Base-by-base conservation (phyloP, 1,140 invertebrate genomes). In the Nomia melanderi region DNA sequence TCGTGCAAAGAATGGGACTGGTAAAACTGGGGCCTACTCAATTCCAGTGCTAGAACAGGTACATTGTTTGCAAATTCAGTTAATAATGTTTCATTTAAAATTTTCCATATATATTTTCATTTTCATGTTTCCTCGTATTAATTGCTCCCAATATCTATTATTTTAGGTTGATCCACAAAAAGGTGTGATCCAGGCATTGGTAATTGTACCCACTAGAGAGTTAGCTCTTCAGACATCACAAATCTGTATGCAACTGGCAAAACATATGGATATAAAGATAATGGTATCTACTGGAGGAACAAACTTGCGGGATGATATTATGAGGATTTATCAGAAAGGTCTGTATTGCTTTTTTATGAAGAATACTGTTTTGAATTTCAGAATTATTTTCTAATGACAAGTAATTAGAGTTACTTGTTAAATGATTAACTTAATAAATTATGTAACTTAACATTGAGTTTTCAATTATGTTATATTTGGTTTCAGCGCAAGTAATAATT, bases 251-350 rank as follows among this genome's bases (percentile, higher is more conserved):
- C 98, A 99, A 92, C 93, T 99, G 74, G 96, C 98, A 77, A 99
- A 99, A 93, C 98, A 99, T 92, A 95, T 98, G 93, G 95, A 97
- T 89, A 95, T 98, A 84, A 97, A 97, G 92, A 97, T 99, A 67
- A 99, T 99, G 99, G 99, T 99, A 62, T 99, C 99, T 81, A 99
- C 99, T 87, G 98, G 96, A 89, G 98, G 99, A 85, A 99, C 98
- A 79, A 98, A 99, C 93, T 94, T 99, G 77, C 96, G 98, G 90
- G 99, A 99, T 93, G 99, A 99, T 92, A 99, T 99, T 91, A 98
- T 99, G 96, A 96, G 99, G 93, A 98, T 99, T 91, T 99, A 99
- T 94, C 97, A 99, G 93, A 98, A 98, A 95, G 96, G 96, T 96
- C 90, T 89, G 79, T 77, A 67, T 82, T 33, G 20, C 1, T 50